Percentiles rank a stretch among this genome's conserved stretches.
Evolutionary conservation across 2,113 vertebrate species (phyloP).

Genomic region (Mirza zaza): DNA sequence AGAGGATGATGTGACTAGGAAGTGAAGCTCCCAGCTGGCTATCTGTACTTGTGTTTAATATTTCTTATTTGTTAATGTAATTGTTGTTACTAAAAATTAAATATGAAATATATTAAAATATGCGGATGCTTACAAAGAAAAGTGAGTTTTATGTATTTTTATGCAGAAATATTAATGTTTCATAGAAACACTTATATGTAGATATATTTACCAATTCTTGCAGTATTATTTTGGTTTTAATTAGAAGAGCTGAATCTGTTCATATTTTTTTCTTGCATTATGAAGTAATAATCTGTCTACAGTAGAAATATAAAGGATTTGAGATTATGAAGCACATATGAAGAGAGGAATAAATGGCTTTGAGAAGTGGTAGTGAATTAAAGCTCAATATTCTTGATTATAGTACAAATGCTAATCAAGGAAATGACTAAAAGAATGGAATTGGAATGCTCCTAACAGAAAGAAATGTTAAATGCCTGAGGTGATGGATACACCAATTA

Average conservation of each 20-base stretch:
- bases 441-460: no score
- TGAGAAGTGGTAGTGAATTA: no score
- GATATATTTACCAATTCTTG: not conserved
- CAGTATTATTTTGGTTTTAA: not conserved
- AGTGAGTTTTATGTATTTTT: not conserved
- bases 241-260: not conserved
- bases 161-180: not conserved
- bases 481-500: no score
- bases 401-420: not conserved
- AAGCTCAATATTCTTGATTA: not conserved
- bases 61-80: not conserved
- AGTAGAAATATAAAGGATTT: not conserved
- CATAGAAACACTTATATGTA: not conserved
- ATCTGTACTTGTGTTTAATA: not conserved
- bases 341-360: not conserved
- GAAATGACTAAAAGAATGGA: not conserved
- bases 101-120: not conserved
- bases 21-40: not conserved
- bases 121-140: not conserved
- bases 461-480: no score
- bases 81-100: not conserved
- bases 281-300: not conserved
- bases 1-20: not conserved
- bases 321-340: not conserved
- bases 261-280: not conserved